Conservation (phyloP, 1,140 invertebrate species). For the Scaptomyza graminum region DNA sequence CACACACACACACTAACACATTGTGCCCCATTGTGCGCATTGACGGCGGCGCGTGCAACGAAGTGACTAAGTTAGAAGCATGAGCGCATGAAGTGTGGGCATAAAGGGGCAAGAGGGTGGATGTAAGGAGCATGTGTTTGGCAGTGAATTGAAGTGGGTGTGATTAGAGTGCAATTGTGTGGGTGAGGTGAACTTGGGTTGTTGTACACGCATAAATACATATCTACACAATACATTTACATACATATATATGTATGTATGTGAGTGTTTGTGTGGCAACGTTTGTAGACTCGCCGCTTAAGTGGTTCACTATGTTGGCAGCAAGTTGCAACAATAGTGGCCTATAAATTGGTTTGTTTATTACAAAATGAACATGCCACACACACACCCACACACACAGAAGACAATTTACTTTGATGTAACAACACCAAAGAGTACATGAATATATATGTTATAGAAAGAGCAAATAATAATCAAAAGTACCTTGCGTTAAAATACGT, state of each 20-base stretch:
- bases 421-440: not conserved
- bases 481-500: not conserved
- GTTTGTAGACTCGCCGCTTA: conserved; percentile 12
- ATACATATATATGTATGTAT: conserved; percentile 15
- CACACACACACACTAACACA: conserved; percentile 19
- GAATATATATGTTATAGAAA: not conserved
- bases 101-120: not conserved
- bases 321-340: conserved; percentile 26
- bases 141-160: conserved; percentile 34
- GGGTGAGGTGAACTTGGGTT: not conserved
- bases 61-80: conserved; percentile 51
- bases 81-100: conserved; percentile 23
- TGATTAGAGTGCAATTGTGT: conserved; percentile 40
- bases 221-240: not conserved
- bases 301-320: conserved; percentile 38
- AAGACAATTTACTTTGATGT: conserved; percentile 7
- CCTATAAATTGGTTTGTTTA: conserved; percentile 50
- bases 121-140: conserved; percentile 2
- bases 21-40: conserved; percentile 53
- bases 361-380: conserved; percentile 29
- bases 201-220: too few species aligned
- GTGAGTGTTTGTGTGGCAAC: conserved; percentile 11
- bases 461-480: not conserved
- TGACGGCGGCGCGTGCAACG: conserved; percentile 54
- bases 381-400: not conserved